Evolutionary conservation across 2,797 vertebrate species (phyloP), one percentile per base, ranked within the genome.

Genomic region (Bradypodion pumilum): DNA sequence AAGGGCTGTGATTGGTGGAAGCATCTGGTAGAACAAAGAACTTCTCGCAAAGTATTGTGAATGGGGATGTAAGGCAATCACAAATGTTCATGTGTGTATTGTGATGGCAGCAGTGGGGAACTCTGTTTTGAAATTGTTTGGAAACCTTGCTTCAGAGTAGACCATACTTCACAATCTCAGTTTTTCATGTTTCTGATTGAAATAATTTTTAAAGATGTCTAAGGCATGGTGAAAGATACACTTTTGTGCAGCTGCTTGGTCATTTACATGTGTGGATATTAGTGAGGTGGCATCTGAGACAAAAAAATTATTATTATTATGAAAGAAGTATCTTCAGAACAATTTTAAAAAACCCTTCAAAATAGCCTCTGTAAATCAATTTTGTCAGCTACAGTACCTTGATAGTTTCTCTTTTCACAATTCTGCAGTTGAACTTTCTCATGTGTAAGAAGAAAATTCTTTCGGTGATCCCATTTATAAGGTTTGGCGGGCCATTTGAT

Each of bases 401-500:
- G 52, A 82, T 85, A 62, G 66, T 32, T n/a, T 84, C 63, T 44
- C 80, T 46, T 69, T 88, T 46, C 74, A 83, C 63, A 70, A 66
- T 87, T 56, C 65, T 32, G 2, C 2, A 12, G 2, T 76, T 69
- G 83, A 86, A 65, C 62, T 68, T 80, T 35, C 46, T 49, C 78
- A 13, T 46, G 40, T 83, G 12, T 32, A 35, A 13, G 62, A 63
- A n/a, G 65, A 80, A 87, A 83, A 74, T 74, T 3, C 62, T 74
- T 77, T 81, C 32, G n/a, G 46, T 74, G 80, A 42, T 49, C 83
- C 12, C n/a, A 40, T 35, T 85, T 60, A 29, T 63, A 25, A 82
- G 82, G 40, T 75, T 1, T 32, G 62, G 82, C 1, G 1, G 82
- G 27, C 23, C 21, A 1, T 63, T 84, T 78, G 49, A 21, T 65